Base-by-base conservation (phyloP, 2,797 vertebrate species). In the Myoxocephalus aenaeus region DNA sequence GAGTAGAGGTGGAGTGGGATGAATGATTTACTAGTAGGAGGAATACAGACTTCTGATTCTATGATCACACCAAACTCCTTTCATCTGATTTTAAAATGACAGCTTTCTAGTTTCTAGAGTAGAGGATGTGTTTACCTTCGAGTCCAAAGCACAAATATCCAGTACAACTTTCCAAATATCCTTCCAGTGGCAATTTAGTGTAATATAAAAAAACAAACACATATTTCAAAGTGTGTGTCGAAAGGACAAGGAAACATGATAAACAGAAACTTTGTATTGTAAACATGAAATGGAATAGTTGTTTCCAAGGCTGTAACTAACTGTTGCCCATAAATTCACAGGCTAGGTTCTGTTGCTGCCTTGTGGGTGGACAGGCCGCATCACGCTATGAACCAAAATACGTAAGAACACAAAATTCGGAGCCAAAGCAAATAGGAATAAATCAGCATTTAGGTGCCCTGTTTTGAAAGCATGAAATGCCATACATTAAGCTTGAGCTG, bases 371-470 rank as follows among this genome's bases (percentile, higher is more conserved):
- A 93, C 90, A 90, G 86, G 70, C 76, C 85, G 63, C 51, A 85
- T 86, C 83, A 71, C 44, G 71, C 76, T 80, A 65, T 75, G 38
- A 87, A 82, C 74, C 87, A 50, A 63, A 82, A 90, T 80, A 73
- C 82, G 65, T 85, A 85, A 86, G 64, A 80, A 65, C 75, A 87
- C 75, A 79, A 79, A 48, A 80, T 83, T 81, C 73, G 27, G 66
- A 90, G 87, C 87, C 89, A 93, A 89, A 86, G 86, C 86, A 84
- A 91, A 90, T 87, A 82, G 90, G 84, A 92, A 91, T 85, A 92
- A 90, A 91, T 88, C 91, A 90, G 82, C 80, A 75, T 90, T 89
- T 88, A 91, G 89, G 89, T 85, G 81, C 81, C 70, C 70, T 86
- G 89, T 87, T 93, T 32, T 89, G 70, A 91, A 90, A 89, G 87